Evolutionary conservation across 2,113 vertebrate species (phyloP).

Genomic region (Lycocorax pyrrhopterus): DNA sequence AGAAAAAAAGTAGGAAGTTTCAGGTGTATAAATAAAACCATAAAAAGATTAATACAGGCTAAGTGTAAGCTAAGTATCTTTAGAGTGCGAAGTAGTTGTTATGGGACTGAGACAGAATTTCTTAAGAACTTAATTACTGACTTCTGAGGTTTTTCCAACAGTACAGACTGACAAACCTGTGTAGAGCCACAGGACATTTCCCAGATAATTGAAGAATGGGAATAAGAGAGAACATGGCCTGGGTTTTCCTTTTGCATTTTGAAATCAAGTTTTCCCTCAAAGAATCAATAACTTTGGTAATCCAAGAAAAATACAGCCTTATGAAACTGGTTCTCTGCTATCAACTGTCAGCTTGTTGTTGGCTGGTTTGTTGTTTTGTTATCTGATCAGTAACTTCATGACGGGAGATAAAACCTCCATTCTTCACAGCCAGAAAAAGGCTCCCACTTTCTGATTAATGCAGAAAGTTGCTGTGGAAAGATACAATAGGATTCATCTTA

Average conservation of each 20-base stretch:
- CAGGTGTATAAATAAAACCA: neutral
- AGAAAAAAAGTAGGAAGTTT: neutral
- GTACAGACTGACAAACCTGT: neutral
- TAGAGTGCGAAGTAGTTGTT: neutral
- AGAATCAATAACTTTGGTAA: neutral
- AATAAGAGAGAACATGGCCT: neutral
- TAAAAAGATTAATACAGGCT: neutral
- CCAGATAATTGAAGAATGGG: neutral
- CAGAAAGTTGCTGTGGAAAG: neutral
- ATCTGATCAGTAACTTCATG: neutral
- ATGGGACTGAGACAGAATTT: neutral
- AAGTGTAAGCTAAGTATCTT: neutral
- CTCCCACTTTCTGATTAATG: neutral
- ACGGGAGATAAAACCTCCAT: neutral
- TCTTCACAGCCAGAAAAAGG: neutral
- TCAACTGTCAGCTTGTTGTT: neutral
- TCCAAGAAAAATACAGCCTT: neutral
- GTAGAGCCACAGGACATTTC: neutral
- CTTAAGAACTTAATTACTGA: neutral
- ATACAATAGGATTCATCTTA: neutral
- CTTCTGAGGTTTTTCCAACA: neutral
- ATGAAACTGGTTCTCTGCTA: neutral
- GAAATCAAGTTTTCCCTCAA: neutral
- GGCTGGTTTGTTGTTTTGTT: neutral
- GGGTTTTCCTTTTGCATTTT: neutral